phyloP scores from a whole-genome alignment of 2,797 vertebrate genomes.

The Malacoraja senta region DNA sequence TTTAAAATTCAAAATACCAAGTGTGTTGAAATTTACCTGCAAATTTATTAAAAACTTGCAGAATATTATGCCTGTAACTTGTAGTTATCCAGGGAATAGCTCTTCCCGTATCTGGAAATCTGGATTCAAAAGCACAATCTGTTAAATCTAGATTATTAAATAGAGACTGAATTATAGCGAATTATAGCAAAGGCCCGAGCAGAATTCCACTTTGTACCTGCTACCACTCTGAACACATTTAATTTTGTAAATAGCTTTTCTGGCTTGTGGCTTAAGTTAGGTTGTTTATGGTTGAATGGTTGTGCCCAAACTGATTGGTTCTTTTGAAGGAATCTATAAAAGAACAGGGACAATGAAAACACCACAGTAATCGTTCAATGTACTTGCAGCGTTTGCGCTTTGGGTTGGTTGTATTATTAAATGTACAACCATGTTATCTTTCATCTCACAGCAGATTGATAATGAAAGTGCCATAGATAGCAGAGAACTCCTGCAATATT shows the following conservation, averaged over 20 bases:
- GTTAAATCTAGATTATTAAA: too few species aligned
- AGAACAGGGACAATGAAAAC: background rate
- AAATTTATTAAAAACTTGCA: too few species aligned
- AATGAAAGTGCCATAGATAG: slow-evolving; percentile 7
- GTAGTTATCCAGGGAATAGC: too few species aligned
- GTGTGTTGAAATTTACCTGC: too few species aligned
- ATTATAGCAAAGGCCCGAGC: too few species aligned
- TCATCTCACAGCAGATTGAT: background rate
- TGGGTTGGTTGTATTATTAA: background rate
- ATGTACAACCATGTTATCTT: too few species aligned
- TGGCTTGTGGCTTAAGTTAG: background rate
- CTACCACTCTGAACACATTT: background rate
- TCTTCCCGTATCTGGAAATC: too few species aligned
- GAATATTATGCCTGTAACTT: too few species aligned
- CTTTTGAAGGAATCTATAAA: background rate
- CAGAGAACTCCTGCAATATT: background rate
- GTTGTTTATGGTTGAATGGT: background rate
- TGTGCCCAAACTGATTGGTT: background rate
- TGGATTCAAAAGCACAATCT: too few species aligned
- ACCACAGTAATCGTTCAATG: background rate
- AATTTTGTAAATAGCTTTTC: background rate
- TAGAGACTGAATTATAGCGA: too few species aligned
- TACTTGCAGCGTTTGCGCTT: background rate
- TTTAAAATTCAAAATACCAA: too few species aligned
- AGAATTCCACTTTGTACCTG: too few species aligned